Conservation (phyloP, 2,113 vertebrate genomes). For the Phalacrocorax brasilianus region DNA sequence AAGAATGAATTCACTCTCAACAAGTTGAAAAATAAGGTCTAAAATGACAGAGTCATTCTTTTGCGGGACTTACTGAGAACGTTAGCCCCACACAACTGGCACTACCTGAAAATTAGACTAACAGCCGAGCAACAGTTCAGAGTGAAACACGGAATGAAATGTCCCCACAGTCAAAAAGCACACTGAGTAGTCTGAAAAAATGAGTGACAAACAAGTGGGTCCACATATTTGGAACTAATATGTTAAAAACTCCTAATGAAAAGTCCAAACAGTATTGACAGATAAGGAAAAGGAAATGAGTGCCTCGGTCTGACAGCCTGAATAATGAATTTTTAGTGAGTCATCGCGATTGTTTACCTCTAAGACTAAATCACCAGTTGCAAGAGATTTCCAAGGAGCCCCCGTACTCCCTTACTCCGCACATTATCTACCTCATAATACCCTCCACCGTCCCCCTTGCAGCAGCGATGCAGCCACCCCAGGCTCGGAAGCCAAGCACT, state of each 20-base stretch:
- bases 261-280: neutral
- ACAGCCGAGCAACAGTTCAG: neutral
- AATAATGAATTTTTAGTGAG: slow-evolving; percentile 43
- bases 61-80: accelerated
- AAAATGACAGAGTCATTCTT: neutral
- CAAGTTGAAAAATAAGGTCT: neutral
- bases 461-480: neutral
- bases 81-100: neutral
- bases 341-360: slow-evolving; percentile 41
- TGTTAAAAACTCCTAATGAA: neutral
- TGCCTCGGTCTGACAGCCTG: neutral
- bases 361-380: neutral
- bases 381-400: slow-evolving; percentile 23
- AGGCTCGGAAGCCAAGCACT: neutral
- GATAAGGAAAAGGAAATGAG: slow-evolving; percentile 42
- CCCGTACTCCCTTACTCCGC: neutral
- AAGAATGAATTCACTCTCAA: neutral
- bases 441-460: neutral
- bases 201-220: neutral
- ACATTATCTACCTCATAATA: neutral
- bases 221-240: neutral
- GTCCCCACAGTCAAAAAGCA: neutral
- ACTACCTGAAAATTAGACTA: neutral
- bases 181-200: neutral
- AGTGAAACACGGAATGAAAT: neutral